Base-by-base conservation (phyloP, 2,888 invertebrate species). In the Catocala sponsa region DNA sequence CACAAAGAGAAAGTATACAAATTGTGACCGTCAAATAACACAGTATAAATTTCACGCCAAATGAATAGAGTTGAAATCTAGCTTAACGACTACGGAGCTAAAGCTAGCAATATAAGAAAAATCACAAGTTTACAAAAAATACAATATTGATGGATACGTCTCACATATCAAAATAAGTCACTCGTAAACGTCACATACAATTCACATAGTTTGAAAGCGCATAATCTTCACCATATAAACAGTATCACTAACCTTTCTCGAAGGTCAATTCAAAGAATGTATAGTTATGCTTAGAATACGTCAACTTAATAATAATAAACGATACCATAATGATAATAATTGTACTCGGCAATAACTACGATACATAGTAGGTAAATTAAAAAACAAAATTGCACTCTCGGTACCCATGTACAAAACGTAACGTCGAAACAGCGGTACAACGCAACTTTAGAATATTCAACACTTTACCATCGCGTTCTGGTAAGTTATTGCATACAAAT, bases 211-310 rank as follows among this genome's bases (percentile, higher is more conserved):
- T 84, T 80, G 84, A 83, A 81, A 89, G 89, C 89, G 87, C 87
- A 82, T 85, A 80, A 86, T 84, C 86, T 86, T 84, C 84, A 86
- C 86, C 90, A 88, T 85, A 87, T 87, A 90, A 90, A 84, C 91
- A 92, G 89, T 94, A 94, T 94, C 94, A 94, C 94, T 94, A 94
- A 94, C 94, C 94, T 94, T 94, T 86, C 92, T 73, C 86, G 89
- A 94, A 94, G 94, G 94, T 94, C 92, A 94, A 94, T 93, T 84
- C 82, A 92, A 91, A 94, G 94, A 94, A 94, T 94, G 94, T 94
- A 92, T 92, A 91, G 92, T 91, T 93, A 92, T 88, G 91, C 92
- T 91, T 92, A 92, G 81, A 90, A 90, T 90, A 91, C 86, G 85
- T 88, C 83, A 89, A 92, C 91, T 90, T 91, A 92, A 91, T 68